These are phyloP conservation scores for Agrotis puta DNA, from an alignment of 2,888 invertebrate genomes.

Conservation along the genomic window DNA sequence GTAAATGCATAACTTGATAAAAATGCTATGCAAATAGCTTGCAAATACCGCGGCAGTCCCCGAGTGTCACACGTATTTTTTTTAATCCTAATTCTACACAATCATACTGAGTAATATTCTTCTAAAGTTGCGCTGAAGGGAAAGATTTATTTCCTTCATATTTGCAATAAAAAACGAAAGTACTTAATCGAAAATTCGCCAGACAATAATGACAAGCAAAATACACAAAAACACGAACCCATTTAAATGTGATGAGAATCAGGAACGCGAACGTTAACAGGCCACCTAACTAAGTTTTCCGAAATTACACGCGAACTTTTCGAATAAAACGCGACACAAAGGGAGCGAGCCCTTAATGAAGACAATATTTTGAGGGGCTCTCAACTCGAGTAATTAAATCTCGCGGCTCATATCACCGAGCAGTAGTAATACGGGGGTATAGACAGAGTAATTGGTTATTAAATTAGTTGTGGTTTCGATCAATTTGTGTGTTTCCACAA, in stretches of 20 bases:
- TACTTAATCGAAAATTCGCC: background rate
- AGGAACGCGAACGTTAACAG: slow-evolving; percentile 81
- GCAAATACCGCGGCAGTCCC: too few species aligned
- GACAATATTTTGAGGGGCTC: slow-evolving; percentile 85
- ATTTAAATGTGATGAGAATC: slow-evolving; percentile 71
- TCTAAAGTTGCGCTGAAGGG: background rate
- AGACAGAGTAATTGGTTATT: slow-evolving; percentile 76
- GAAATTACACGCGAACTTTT: slow-evolving; percentile 87
- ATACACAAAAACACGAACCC: slow-evolving; percentile 49
- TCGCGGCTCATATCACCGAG: slow-evolving; percentile 76
- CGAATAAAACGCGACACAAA: slow-evolving; percentile 87
- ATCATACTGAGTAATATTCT: background rate
- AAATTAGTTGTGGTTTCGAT: slow-evolving; percentile 79
- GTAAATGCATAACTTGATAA: too few species aligned
- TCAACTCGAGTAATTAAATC: slow-evolving; percentile 86
- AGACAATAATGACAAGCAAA: slow-evolving; percentile 26
- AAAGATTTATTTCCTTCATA: background rate
- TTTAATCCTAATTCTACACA: background rate
- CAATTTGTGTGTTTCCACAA: slow-evolving; percentile 67
- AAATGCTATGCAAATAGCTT: too few species aligned
- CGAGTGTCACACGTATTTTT: too few species aligned
- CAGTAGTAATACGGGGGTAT: slow-evolving; percentile 57
- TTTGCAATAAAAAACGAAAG: background rate
- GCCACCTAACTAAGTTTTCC: slow-evolving; percentile 81
- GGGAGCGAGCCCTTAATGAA: slow-evolving; percentile 85